Conservation (phyloP, 2,888 invertebrate genomes). For the Macrophya annulata region DNA sequence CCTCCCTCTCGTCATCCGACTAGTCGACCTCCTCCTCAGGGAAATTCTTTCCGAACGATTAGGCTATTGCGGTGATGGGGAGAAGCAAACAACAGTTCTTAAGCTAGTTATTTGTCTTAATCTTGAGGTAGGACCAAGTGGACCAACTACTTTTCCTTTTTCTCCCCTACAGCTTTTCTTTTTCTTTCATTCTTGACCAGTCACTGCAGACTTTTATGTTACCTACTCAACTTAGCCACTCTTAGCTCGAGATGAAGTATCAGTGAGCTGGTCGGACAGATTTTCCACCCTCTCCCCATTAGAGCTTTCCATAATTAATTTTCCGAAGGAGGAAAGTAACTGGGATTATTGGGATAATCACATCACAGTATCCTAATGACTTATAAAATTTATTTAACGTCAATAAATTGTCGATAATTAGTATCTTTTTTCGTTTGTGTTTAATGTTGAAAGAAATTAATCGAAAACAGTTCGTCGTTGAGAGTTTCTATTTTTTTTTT, state of each 20-base stretch:
- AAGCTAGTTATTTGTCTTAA: conserved; percentile 47
- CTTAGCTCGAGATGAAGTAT: conserved; percentile 14
- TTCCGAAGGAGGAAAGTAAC: background rate
- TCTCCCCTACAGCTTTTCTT: background rate
- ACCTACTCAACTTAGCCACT: conserved; percentile 12
- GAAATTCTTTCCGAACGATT: conserved; percentile 42
- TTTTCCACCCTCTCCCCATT: background rate
- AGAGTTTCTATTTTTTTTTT: too few relatives aligned
- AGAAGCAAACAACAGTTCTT: conserved; percentile 42
- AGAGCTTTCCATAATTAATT: background rate
- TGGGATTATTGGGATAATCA: background rate
- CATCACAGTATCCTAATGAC: background rate
- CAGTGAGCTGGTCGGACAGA: background rate
- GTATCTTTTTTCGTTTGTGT: too few relatives aligned
- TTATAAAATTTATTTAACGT: too few relatives aligned
- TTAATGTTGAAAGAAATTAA: too few relatives aligned
- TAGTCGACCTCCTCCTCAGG: conserved; percentile 28
- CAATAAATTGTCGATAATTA: too few relatives aligned
- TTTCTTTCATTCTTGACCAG: background rate
- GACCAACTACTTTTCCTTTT: conserved; percentile 22
- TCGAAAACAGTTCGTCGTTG: too few relatives aligned
- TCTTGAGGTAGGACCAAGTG: conserved; percentile 48
- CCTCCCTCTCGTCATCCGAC: conserved; percentile 15
- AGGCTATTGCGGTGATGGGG: conserved; percentile 38
- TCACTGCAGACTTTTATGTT: conserved; percentile 25